phyloP scores from a whole-genome alignment of 2,113 vertebrate genomes.

The Formicarius rufipectus region DNA sequence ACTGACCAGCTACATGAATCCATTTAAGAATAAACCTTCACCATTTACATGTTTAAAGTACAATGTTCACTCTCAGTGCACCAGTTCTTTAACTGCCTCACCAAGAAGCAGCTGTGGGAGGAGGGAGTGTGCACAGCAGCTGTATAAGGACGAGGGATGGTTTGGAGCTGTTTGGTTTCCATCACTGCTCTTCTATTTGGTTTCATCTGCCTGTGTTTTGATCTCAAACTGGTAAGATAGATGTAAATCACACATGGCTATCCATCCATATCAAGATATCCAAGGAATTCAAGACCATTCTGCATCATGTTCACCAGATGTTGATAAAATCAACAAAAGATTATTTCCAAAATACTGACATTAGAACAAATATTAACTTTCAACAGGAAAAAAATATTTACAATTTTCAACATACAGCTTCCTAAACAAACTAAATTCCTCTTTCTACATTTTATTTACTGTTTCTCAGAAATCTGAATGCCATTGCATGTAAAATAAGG shows the following conservation, averaged over 20 bases:
- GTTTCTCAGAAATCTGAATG: background rate
- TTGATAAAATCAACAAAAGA: slow-evolving; percentile 11
- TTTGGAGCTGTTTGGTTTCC: background rate
- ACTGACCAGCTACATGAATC: background rate
- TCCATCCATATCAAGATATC: background rate
- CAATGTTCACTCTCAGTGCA: background rate
- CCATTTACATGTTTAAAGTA: background rate
- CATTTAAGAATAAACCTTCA: background rate
- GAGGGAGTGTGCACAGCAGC: background rate
- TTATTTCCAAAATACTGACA: slow-evolving; percentile 42
- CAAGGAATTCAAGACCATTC: background rate
- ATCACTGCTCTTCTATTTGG: background rate
- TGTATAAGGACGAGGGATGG: background rate
- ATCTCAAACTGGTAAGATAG: background rate
- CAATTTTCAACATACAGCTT: slow-evolving; percentile 5
- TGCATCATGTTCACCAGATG: background rate
- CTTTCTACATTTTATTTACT: background rate
- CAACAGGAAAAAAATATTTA: slow-evolving; percentile 14
- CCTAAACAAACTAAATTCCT: background rate
- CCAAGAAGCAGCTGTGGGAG: background rate
- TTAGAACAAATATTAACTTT: slow-evolving; percentile 23
- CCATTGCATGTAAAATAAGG: background rate
- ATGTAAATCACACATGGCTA: background rate
- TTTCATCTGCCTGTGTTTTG: background rate
- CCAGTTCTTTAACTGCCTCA: background rate